These are phyloP conservation scores for Amphiura filiformis DNA, from an alignment of 35 echinoderm and acorn worm genomes.

Conservation along the genomic window DNA sequence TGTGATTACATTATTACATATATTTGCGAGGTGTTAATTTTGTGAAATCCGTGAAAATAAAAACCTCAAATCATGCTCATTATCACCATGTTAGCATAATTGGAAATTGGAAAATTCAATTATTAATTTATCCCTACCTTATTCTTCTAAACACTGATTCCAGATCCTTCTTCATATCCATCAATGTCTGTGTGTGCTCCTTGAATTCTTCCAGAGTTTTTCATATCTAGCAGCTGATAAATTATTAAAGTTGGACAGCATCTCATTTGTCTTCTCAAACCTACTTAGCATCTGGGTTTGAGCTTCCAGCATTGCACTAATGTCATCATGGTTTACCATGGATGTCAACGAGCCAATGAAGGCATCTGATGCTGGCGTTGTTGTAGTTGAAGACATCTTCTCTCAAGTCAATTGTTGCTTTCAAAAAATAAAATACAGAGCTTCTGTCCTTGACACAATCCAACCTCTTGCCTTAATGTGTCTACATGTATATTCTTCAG, in stretches of 20 bases:
- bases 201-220: slow-evolving; percentile 76
- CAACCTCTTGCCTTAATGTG: too few species aligned
- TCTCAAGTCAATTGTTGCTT: too few species aligned
- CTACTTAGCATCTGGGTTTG: slow-evolving; percentile 85
- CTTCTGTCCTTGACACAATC: too few species aligned
- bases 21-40: too few species aligned
- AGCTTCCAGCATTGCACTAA: slow-evolving; percentile 68
- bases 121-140: too few species aligned
- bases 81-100: too few species aligned
- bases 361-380: slow-evolving; percentile 69
- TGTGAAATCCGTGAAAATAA: too few species aligned
- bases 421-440: too few species aligned
- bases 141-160: slow-evolving; percentile 80
- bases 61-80: too few species aligned
- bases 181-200: slow-evolving; percentile 67
- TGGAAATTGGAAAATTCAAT: too few species aligned
- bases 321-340: slow-evolving; percentile 86
- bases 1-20: too few species aligned
- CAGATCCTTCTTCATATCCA: slow-evolving; percentile 77
- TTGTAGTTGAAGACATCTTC: slow-evolving; percentile 25
- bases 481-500: too few species aligned
- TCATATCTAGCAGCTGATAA: slow-evolving; percentile 68
- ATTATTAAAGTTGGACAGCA: slow-evolving; percentile 87
- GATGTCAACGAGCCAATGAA: slow-evolving; percentile 70
- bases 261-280: slow-evolving; percentile 98